Base-by-base conservation (phyloP, 2,888 invertebrate species). In the Drosophila aldrichi region DNA sequence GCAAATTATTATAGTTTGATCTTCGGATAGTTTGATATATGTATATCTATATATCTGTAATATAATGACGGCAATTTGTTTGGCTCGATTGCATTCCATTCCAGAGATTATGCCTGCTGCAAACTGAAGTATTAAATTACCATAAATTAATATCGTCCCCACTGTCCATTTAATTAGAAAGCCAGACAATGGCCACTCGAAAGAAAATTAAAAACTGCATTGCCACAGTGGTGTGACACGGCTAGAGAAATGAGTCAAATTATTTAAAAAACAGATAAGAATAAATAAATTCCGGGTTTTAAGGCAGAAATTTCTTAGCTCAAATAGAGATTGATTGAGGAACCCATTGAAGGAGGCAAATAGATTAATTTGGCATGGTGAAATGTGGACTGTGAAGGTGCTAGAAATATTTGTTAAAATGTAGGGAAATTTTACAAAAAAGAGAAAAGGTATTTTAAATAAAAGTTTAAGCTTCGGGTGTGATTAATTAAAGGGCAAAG, bases 1-100 rank as follows among this genome's bases (percentile, higher is more conserved):
- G 83, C 78, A 83, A 76, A 85, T 82, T 82, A 85, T 83, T 82
- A 75, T 75, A 81, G 77, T 9, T 65, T 79, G 81, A 85, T 85
- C 72, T 77, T 60, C 68, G 64, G 80, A 80, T 82, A 77, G 73
- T 69, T 36, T 29, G 52, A 41, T 40, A 20, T 49, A 40, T 40
- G 16, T 49, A 40, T 38, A 3, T 36, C 16, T 40, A 20, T 38
- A 54, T 54, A 60, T 25, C 44, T 14, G 41, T 49, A 63, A 41
- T 64, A 69, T 69, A 72, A 78, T 74, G 74, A 68, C 70, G 64
- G 66, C 81, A 84, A 82, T 82, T 82, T 70, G 85, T 79, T 78
- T 57, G 34, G 29, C 59, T 32, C 58, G 43, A 66, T 48, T 68
- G 73, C 68, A 67, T 65, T 65, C 77, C 62, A 54, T 65, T 65